phyloP scores from a whole-genome alignment of 2,113 vertebrate species.

The Arvicanthis niloticus region DNA sequence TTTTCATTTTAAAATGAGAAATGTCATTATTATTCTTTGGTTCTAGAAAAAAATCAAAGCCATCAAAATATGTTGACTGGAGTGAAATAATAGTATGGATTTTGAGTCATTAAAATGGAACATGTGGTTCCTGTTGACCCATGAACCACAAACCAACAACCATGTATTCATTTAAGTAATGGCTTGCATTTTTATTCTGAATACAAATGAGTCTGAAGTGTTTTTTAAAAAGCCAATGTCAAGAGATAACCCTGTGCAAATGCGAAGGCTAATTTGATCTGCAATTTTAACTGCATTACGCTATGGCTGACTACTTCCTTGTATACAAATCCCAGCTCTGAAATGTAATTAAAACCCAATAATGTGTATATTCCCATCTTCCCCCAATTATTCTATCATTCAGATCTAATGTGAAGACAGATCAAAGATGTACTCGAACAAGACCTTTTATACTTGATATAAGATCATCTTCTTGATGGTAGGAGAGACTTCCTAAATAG shows the following conservation, averaged over 20 bases:
- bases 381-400: conserved; percentile 26
- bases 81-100: background rate
- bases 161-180: conserved; percentile 45
- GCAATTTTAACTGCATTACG: conserved; percentile 70
- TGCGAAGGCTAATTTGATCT: conserved; percentile 37
- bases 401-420: conserved; percentile 57
- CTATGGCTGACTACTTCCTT: conserved; percentile 55
- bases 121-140: background rate
- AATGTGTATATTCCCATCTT: conserved; percentile 59
- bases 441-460: conserved; percentile 37
- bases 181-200: conserved; percentile 49
- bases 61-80: background rate
- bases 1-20: conserved; percentile 19
- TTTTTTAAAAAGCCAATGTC: conserved; percentile 63
- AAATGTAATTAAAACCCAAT: conserved; percentile 66
- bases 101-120: conserved; percentile 5
- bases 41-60: background rate
- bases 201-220: conserved; percentile 59
- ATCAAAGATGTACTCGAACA: conserved; percentile 50
- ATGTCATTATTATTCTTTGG: background rate
- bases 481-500: conserved; percentile 50
- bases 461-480: conserved; percentile 38
- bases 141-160: conserved; percentile 24
- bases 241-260: conserved; percentile 51
- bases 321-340: conserved; percentile 24